A percentile compares a stretch with the other conserved stretches of the same genome.
These are phyloP conservation scores for Leptinotarsa undecemlineata DNA, from an alignment of 1,140 invertebrate species.

Conservation along the genomic window DNA sequence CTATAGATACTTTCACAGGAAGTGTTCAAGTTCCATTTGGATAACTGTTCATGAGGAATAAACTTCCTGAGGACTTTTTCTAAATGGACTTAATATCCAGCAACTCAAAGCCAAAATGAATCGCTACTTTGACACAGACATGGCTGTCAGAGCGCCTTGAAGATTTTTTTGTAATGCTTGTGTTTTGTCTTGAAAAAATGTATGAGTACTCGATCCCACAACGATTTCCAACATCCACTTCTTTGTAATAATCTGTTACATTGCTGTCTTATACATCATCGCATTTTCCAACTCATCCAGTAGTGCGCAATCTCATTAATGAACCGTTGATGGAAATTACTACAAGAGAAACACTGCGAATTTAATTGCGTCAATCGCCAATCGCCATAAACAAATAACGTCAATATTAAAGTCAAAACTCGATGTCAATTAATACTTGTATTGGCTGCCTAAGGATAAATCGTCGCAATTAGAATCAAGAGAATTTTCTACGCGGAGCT, in stretches of 20 bases:
- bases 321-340: background rate
- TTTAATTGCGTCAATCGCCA: background rate
- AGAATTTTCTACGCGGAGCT: background rate
- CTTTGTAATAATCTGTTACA: background rate
- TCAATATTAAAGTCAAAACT: slow-evolving; percentile 6
- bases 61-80: too few relatives aligned
- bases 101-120: too few relatives aligned
- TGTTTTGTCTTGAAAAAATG: too few relatives aligned
- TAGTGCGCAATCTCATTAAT: slow-evolving; percentile 5
- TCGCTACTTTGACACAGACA: too few relatives aligned
- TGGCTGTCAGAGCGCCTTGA: too few relatives aligned
- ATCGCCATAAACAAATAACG: slow-evolving; percentile 2
- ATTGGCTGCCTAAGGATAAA: background rate
- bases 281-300: background rate
- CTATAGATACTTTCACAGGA: too few relatives aligned
- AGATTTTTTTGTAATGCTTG: too few relatives aligned
- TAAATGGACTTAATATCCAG: too few relatives aligned
- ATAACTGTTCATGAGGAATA: too few relatives aligned
- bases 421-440: background rate
- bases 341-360: background rate
- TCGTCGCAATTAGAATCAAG: background rate
- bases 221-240: too few relatives aligned
- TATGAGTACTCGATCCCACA: too few relatives aligned
- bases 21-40: too few relatives aligned
- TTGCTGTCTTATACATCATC: background rate